Evolutionary conservation across 30 jellyfish, hydroid and myxozoan species (phyloP), one percentile per base, ranked within the genome.

Genomic region (Pseudorhiza aurosa): DNA sequence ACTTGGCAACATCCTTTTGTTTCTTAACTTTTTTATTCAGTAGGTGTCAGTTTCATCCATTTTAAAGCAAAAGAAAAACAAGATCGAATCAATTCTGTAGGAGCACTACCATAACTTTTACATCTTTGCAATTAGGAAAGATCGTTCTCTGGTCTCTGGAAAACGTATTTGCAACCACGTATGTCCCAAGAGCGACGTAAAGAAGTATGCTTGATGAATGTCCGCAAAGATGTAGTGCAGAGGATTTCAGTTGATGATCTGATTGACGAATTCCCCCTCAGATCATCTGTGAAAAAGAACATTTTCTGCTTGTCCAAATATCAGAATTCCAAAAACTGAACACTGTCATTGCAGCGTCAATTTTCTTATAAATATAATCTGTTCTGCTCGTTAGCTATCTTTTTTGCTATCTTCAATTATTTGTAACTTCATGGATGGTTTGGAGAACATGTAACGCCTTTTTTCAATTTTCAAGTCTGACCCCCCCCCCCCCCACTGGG

Each of bases 401-500:
- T 27, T 46, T 46, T 46, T 40, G 60, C 19, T 46, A 46, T 12
- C 60, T 46, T 46, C 19, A 0, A 0, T 46, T 12, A 46, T 12
- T 0, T 0, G 19, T 46, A 46, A 11, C 18, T 2, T 46, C 14
- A 3, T 11, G 18, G 14, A 46, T 46, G 18, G 14, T 11, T 11
- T 14, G 14, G 18, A 24, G 18, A 46, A 46, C 60, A 46, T 46
- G 21, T 3, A 3, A 2, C 27, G 60, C 60, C 14, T 19, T 25
- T 58, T 58, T 58, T 0, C 5, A 58, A 33, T 2, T 0, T 58
- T 26, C 33, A 2, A 58, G 4, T 46, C 18, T 46, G 60, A 46
- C 27, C 60, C 60, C 60, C 60, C 60, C 60, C 60, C 60, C 60
- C 60, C 60, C 60, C 60, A 24, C 19, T 46, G 19, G 19, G 60